Conservation (phyloP, 1,140 invertebrate species). For the Cardiocondyla obscurior region DNA sequence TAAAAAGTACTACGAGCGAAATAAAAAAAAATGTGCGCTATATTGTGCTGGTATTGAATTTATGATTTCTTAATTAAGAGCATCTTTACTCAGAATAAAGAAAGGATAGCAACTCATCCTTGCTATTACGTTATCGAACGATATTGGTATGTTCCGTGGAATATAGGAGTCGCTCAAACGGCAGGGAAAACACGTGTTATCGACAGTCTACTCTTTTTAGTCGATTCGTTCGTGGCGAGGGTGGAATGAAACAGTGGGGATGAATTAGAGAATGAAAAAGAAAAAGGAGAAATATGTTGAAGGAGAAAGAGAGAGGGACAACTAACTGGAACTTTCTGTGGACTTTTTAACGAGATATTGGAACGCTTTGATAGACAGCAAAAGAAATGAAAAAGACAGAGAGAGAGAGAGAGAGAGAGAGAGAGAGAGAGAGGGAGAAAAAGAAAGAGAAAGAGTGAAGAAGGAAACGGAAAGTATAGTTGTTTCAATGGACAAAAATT, state of each 20-base stretch:
- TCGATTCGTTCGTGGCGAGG: constrained; percentile 49
- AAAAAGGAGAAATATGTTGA: constrained; percentile 56
- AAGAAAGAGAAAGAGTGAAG: constrained; percentile 61
- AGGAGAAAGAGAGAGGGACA: constrained; percentile 63
- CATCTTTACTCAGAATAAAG: constrained; percentile 52
- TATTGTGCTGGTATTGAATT: constrained; percentile 72
- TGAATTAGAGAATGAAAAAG: constrained; percentile 43
- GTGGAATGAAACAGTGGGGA: constrained; percentile 53
- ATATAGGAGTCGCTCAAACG: constrained; percentile 43
- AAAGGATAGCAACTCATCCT: background rate
- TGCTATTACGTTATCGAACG: background rate
- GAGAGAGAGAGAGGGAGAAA: constrained; percentile 55
- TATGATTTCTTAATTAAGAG: constrained; percentile 69
- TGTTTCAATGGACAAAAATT: constrained; percentile 39
- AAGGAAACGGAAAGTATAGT: constrained; percentile 23
- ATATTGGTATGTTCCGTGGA: constrained; percentile 17
- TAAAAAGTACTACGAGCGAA: no score
- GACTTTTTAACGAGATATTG: constrained; percentile 70
- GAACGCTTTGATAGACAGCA: constrained; percentile 68
- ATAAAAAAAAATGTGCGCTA: background rate
- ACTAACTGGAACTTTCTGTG: constrained; percentile 62
- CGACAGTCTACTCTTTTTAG: constrained; percentile 64
- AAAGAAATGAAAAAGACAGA: constrained; percentile 66
- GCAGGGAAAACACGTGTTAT: constrained; percentile 70
- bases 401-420: constrained; percentile 43